These are phyloP conservation scores for Zeugodacus cucurbitae DNA, from an alignment of 1,140 invertebrate species.

Conservation along the genomic window DNA sequence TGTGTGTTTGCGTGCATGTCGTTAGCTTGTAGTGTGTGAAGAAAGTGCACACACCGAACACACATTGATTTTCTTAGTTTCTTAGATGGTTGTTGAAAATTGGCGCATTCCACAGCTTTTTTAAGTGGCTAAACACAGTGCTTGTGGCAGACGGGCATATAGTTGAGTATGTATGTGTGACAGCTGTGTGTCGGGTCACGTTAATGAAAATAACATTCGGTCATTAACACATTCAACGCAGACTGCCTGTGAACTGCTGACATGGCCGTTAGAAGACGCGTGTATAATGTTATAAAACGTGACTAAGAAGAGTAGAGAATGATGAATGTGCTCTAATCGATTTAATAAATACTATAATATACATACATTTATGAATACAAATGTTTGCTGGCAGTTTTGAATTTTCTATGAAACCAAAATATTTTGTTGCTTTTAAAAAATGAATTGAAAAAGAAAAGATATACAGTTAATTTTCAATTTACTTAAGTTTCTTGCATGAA, in stretches of 20 bases:
- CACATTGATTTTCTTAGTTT: background rate
- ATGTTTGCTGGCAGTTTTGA: background rate
- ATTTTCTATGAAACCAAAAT: too few relatives aligned
- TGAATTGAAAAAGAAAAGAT: too few relatives aligned
- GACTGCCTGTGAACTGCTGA: background rate
- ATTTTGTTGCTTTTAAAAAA: too few relatives aligned
- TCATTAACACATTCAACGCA: constrained; percentile 24
- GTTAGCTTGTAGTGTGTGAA: background rate
- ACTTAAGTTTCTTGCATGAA: too few relatives aligned
- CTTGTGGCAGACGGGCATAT: background rate
- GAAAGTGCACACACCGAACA: background rate
- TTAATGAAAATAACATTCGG: constrained; percentile 33
- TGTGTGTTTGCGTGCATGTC: background rate
- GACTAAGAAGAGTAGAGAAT: constrained; percentile 16
- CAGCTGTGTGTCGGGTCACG: constrained; percentile 3
- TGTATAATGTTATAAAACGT: constrained; percentile 24
- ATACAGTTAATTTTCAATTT: too few relatives aligned
- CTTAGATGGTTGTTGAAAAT: background rate
- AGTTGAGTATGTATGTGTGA: background rate
- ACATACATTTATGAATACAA: background rate
- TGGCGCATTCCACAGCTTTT: constrained; percentile 1
- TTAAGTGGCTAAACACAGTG: background rate
- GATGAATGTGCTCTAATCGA: background rate
- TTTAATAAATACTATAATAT: background rate
- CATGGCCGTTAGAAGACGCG: background rate